Evolutionary conservation across 2,888 invertebrate species (phyloP), one percentile per base, ranked within the genome.

Genomic region (Hyles lineata): DNA sequence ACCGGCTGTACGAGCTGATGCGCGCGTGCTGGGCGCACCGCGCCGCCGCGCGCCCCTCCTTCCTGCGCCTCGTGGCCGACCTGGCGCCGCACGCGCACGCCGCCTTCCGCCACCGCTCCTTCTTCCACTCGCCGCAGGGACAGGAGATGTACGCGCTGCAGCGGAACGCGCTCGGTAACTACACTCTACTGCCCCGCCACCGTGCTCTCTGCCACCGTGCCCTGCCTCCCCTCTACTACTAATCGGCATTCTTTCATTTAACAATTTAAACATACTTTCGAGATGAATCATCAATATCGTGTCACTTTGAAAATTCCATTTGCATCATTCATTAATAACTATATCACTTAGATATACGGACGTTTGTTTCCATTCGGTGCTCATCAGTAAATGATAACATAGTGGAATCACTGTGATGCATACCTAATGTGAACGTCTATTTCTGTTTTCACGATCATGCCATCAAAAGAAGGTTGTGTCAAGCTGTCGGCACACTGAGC

Each of bases 1-100:
- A 98, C 85, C 96, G 97, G 82, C 95, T 99, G 89, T 98, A 98
- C 92, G 96, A 96, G 79, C 94, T 99, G 78, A 99, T 99, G 99
- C 96, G 96, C 79, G 95, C 96, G 77, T 99, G 99, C 90, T 99
- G 99, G 99, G 96, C 97, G 83, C 97, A 97, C 90, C 96, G 97
- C 80, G 96, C 98, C 0, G 92, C 95, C 55, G 95, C 95, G 71
- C 95, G 99, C 74, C 99, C 99, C 35, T 95, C 97, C 73, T 99
- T 99, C 95, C 95, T 98, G 82, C 96, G 96, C 77, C 96, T 98
- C 25, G 97, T 98, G 80, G 96, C 96, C 6, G 95, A 96, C 86
- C 93, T 99, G 75, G 94, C 97, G 79, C 95, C 96, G 67, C 95
- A 96, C 81, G 95, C 97, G 76, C 95, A 95, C 78, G 89, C 96